phyloP scores from a whole-genome alignment of 1,140 invertebrate genomes.

The Magallana gigas region DNA sequence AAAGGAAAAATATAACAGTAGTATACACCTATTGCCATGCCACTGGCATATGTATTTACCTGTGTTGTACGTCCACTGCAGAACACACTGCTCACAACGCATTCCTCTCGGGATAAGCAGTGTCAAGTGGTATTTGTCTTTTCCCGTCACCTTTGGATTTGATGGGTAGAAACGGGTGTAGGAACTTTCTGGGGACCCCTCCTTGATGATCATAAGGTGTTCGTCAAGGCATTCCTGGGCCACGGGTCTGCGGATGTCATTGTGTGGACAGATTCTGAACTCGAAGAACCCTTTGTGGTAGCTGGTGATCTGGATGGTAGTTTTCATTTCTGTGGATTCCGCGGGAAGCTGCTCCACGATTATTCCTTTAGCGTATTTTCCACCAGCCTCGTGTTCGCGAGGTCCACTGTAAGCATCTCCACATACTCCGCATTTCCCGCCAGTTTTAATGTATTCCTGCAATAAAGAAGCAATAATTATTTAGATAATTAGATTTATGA shows the following conservation, averaged over 20 bases:
- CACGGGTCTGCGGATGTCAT: slow-evolving; percentile 67
- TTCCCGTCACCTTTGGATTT: not conserved
- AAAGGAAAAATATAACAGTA: not conserved
- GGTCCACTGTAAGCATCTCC: slow-evolving; percentile 58
- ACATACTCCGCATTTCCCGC: slow-evolving; percentile 60
- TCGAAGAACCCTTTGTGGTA: slow-evolving; percentile 70
- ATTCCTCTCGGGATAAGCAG: slow-evolving; percentile 86
- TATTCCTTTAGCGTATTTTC: slow-evolving; percentile 62
- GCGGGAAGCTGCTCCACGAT: slow-evolving; percentile 53
- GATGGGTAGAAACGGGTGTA: slow-evolving; percentile 9
- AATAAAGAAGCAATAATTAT: not conserved
- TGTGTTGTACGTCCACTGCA: slow-evolving; percentile 92
- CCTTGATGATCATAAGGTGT: slow-evolving; percentile 76
- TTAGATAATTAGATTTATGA: no score
- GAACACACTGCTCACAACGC: slow-evolving; percentile 91
- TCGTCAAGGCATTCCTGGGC: slow-evolving; percentile 67
- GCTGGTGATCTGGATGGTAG: slow-evolving; percentile 61
- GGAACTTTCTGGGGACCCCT: slow-evolving; percentile 71
- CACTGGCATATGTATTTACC: not conserved
- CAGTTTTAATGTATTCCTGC: slow-evolving; percentile 37
- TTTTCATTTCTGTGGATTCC: slow-evolving; percentile 71
- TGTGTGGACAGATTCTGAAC: slow-evolving; percentile 76
- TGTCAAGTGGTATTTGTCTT: slow-evolving; percentile 47
- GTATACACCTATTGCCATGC: not conserved
- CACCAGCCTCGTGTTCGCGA: slow-evolving; percentile 65